Evolutionary conservation across 1,140 invertebrate genomes (phyloP).

Genomic region (Trissolcus basalis): DNA sequence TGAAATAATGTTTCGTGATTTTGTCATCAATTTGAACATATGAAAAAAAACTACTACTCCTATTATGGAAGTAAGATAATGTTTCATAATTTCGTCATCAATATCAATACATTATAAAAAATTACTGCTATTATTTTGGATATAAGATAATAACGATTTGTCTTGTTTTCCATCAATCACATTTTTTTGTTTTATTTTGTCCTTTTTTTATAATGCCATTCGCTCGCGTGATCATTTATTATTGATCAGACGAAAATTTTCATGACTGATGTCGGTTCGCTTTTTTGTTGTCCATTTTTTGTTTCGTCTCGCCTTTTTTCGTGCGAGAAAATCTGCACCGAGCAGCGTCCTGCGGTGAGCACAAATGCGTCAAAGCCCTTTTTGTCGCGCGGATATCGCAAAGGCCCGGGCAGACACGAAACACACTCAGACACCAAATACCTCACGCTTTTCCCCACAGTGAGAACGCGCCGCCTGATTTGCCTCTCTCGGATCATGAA

Average conservation of each 20-base stretch:
- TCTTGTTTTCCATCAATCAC: too few species aligned
- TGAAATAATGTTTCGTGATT: too few species aligned
- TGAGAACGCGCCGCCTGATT: conserved; percentile 46
- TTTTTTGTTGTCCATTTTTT: not conserved
- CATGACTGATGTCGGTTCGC: not conserved
- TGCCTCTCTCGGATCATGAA: conserved; percentile 38
- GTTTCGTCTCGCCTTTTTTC: conserved; percentile 20
- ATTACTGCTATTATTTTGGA: too few species aligned
- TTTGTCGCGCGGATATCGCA: conserved; percentile 44
- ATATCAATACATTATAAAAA: too few species aligned
- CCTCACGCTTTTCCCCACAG: conserved; percentile 34
- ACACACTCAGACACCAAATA: conserved; percentile 40
- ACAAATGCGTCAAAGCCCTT: conserved; percentile 51
- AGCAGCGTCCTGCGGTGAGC: conserved; percentile 26
- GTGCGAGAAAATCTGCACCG: conserved; percentile 30
- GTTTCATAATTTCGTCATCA: too few species aligned
- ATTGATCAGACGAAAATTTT: not conserved
- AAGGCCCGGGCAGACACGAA: conserved; percentile 21
- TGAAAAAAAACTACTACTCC: too few species aligned
- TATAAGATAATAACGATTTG: too few species aligned
- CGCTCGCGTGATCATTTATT: not conserved
- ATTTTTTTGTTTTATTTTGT: too few species aligned
- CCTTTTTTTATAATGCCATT: too few species aligned
- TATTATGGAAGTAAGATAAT: too few species aligned
- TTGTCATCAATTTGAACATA: too few species aligned